A percentile compares a stretch with the other conserved stretches of the same genome.
Evolutionary conservation across 2,113 vertebrate species (phyloP).

Genomic region (Gila orcuttii): DNA sequence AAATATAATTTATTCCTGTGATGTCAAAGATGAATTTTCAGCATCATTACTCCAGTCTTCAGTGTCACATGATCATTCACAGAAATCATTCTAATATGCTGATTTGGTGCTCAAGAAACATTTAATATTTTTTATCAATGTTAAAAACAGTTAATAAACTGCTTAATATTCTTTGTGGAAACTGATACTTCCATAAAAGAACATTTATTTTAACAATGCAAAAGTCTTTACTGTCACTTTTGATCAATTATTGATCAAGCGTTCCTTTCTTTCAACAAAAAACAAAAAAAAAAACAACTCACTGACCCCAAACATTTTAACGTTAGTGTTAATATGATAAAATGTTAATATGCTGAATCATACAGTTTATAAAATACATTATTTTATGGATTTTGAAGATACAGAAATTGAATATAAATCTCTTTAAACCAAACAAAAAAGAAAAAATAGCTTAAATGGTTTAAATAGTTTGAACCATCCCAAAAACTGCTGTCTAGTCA

Average conservation of each 20-base stretch:
- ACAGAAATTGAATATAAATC: not conserved
- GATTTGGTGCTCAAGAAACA: not conserved
- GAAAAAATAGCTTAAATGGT: not conserved
- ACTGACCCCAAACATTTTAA: not conserved
- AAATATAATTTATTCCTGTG: not conserved
- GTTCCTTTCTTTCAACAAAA: too few relatives aligned
- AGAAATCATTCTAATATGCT: not conserved
- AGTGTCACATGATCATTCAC: too few relatives aligned
- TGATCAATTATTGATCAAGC: too few relatives aligned
- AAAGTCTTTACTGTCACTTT: too few relatives aligned
- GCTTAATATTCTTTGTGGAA: too few relatives aligned
- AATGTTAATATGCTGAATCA: not conserved
- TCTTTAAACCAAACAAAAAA: not conserved
- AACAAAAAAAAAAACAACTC: too few relatives aligned
- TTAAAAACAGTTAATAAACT: not conserved
- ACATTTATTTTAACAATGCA: too few relatives aligned
- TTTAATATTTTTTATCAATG: not conserved
- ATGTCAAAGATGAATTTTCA: not conserved
- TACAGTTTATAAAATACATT: not conserved
- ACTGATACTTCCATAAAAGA: not conserved
- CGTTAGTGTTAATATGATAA: not conserved
- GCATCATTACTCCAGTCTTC: too few relatives aligned
- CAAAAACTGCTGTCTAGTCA: not conserved
- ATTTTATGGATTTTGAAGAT: not conserved
- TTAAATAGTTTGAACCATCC: not conserved